A percentile compares a stretch with the other conserved stretches of the same genome.
Evolutionary conservation across 2,113 vertebrate species (phyloP).

Genomic region (Hippocampus mohnikei): DNA sequence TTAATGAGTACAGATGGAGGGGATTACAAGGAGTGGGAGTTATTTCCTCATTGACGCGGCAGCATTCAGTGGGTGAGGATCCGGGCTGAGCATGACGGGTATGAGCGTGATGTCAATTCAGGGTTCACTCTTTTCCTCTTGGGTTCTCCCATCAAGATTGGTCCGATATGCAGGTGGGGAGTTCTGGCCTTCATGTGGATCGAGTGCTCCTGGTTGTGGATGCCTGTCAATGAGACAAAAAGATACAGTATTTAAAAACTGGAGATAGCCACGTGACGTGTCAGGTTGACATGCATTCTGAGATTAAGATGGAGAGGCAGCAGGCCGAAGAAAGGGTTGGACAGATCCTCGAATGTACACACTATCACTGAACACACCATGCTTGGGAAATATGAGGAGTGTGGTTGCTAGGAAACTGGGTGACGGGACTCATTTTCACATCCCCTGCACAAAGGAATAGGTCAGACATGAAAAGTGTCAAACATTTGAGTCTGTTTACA

Average conservation of each 20-base stretch:
- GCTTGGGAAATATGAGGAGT: constrained; percentile 51
- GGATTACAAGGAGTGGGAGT: background rate
- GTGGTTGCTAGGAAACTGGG: constrained; percentile 64
- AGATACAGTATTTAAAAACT: background rate
- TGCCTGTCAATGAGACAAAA: constrained; percentile 61
- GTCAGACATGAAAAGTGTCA: constrained; percentile 52
- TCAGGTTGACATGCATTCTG: constrained; percentile 47
- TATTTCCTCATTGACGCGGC: constrained; percentile 10
- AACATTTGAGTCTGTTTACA: constrained; percentile 25
- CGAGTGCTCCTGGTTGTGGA: constrained; percentile 71
- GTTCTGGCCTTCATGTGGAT: constrained; percentile 56
- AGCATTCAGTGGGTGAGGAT: constrained; percentile 12
- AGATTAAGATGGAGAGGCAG: constrained; percentile 58
- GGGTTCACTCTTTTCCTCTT: constrained; percentile 27
- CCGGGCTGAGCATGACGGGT: constrained; percentile 12
- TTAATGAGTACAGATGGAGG: constrained; percentile 25
- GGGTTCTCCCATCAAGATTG: constrained; percentile 24
- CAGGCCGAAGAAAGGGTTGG: constrained; percentile 53
- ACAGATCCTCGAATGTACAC: constrained; percentile 25
- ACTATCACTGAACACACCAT: constrained; percentile 58
- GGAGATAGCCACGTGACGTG: constrained; percentile 17
- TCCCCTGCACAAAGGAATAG: constrained; percentile 51
- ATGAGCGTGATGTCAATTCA: background rate
- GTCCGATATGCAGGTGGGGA: constrained; percentile 19
- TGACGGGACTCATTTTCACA: constrained; percentile 51